A percentile compares a stretch with the other conserved stretches of the same genome.
phyloP scores from a whole-genome alignment of 2,888 invertebrate species.

The Poecilobothrus nobilitatus region DNA sequence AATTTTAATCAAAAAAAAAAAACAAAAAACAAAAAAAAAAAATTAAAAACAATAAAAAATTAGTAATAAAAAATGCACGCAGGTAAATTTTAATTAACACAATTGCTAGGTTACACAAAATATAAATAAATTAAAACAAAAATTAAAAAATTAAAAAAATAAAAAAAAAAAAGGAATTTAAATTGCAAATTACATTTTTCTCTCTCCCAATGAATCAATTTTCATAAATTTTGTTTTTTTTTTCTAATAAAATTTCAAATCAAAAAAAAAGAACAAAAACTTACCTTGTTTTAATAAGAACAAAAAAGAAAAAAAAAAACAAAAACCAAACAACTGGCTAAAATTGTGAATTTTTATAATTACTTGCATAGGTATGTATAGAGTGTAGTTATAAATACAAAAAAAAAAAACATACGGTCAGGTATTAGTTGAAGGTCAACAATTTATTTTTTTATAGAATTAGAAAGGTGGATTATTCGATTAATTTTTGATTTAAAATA shows the following conservation, averaged over 20 bases:
- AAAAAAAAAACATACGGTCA: neutral
- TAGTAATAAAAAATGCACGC: conserved; percentile 4
- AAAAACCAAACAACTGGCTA: neutral
- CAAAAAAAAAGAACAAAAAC: neutral
- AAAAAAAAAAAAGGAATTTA: neutral
- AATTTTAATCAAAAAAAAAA: no score
- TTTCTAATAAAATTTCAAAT: neutral
- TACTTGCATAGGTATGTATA: neutral
- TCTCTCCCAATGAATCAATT: neutral
- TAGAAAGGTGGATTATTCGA: neutral
- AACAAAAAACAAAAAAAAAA: no score
- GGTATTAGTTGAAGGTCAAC: conserved; percentile 1
- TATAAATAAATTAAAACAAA: neutral
- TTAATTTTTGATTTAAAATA: neutral
- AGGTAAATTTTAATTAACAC: conserved; percentile 1
- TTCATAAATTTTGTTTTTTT: no score
- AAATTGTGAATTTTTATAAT: no score
- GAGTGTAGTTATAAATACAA: neutral
- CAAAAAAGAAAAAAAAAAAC: neutral
- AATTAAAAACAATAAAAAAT: no score
- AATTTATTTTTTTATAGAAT: neutral
- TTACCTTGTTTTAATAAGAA: neutral
- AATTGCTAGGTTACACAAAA: neutral
- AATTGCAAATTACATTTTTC: neutral
- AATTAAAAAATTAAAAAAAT: neutral